Evolutionary conservation across 2,888 invertebrate species (phyloP).

Genomic region (Ecliptopera silaceata): DNA sequence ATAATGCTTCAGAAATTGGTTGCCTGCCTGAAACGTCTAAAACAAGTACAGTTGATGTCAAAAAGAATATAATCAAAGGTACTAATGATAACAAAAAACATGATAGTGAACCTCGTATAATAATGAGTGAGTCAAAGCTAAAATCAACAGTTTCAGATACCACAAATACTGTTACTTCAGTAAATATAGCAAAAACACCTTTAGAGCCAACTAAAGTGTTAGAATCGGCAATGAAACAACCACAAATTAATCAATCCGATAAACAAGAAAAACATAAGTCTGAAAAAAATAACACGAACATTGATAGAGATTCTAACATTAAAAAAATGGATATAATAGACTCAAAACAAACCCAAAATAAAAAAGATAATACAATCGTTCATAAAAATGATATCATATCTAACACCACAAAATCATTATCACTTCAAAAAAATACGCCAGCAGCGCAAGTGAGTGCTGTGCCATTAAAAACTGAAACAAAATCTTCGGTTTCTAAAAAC

Average conservation of each 20-base stretch:
- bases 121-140: slow-evolving; percentile 13
- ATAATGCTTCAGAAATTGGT: slow-evolving; percentile 12
- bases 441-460: slow-evolving; percentile 34
- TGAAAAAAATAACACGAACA: not conserved
- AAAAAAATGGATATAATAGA: slow-evolving; percentile 1
- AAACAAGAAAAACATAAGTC: slow-evolving; percentile 14
- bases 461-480: slow-evolving; percentile 32
- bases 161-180: slow-evolving; percentile 13
- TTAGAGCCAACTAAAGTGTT: slow-evolving; percentile 11
- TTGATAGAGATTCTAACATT: not conserved
- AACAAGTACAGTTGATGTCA: slow-evolving; percentile 6
- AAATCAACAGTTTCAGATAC: slow-evolving; percentile 17
- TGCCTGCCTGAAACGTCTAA: slow-evolving; percentile 14
- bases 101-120: slow-evolving; percentile 27
- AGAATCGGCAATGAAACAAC: slow-evolving; percentile 11
- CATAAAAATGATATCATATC: slow-evolving; percentile 3
- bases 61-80: slow-evolving; percentile 17
- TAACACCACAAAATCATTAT: slow-evolving; percentile 48
- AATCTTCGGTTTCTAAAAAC: not conserved
- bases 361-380: slow-evolving; percentile 18
- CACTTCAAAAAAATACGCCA: slow-evolving; percentile 51
- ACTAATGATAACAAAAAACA: slow-evolving; percentile 12
- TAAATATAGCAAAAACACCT: slow-evolving; percentile 18
- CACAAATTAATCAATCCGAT: slow-evolving; percentile 7
- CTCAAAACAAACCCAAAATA: not conserved